phyloP scores from a whole-genome alignment of 2,797 vertebrate genomes.

The Columba guinea region DNA sequence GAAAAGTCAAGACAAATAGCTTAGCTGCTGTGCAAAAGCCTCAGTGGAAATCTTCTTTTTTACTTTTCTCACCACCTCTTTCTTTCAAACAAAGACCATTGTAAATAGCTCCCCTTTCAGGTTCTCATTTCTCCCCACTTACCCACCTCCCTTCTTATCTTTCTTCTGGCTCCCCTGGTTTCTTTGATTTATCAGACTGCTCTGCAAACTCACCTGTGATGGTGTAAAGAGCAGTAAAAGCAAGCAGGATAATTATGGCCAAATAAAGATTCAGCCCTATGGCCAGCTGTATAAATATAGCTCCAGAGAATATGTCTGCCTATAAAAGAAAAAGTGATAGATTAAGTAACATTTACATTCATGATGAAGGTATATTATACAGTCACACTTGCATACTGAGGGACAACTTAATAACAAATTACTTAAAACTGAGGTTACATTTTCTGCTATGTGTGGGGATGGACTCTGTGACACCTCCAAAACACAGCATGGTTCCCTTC shows the following conservation, averaged over 20 bases:
- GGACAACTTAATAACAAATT: neutral
- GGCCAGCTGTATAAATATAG: conserved; percentile 92
- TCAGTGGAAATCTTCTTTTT: neutral
- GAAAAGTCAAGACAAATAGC: neutral
- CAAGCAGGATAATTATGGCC: conserved; percentile 85
- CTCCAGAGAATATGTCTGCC: conserved; percentile 96
- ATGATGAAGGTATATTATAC: neutral
- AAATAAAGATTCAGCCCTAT: conserved; percentile 89
- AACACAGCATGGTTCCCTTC: neutral
- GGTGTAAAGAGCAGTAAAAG: conserved; percentile 90
- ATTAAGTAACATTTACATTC: neutral
- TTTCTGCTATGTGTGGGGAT: neutral
- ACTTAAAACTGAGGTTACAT: neutral
- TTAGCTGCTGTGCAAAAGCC: neutral
- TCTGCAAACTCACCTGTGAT: conserved; percentile 84
- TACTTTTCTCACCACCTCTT: neutral
- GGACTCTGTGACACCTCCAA: neutral
- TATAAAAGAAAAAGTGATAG: conserved; percentile 35
- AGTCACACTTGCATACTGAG: neutral
- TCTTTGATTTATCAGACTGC: neutral
- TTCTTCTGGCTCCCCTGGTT: neutral
- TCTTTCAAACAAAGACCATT: neutral
- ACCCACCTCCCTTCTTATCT: neutral
- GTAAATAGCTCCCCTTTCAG: neutral
- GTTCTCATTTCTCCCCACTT: neutral